Conservation (phyloP, 2,113 vertebrate genomes). For the Silurus asotus region DNA sequence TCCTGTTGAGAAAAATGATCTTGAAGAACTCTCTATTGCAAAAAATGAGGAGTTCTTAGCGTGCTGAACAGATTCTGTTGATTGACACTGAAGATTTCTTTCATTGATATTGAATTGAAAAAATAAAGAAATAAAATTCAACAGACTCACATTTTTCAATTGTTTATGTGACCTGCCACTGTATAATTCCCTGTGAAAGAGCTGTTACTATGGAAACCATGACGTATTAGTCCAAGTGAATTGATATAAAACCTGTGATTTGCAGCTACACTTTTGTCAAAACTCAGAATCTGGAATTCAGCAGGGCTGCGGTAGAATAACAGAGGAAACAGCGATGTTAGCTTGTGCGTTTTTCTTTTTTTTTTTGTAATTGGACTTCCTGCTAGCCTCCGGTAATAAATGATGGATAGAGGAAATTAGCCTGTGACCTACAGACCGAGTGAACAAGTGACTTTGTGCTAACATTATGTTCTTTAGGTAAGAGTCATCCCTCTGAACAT, state of each 20-base stretch:
- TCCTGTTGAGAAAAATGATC: too few species aligned
- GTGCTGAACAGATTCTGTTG: too few species aligned
- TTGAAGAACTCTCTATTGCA: too few species aligned
- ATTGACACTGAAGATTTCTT: background rate
- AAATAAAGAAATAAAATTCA: background rate
- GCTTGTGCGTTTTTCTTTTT: background rate
- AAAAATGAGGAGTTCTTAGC: too few species aligned
- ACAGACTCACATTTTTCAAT: background rate
- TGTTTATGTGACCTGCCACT: background rate
- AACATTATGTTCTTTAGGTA: conserved; percentile 22
- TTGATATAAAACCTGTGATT: background rate
- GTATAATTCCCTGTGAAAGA: background rate
- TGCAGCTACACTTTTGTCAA: background rate
- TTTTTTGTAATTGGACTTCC: conserved; percentile 11
- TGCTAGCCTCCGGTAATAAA: conserved; percentile 7
- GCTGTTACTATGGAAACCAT: background rate
- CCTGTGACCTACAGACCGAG: background rate
- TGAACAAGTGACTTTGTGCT: conserved; percentile 8
- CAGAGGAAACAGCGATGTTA: background rate
- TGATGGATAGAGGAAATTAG: conserved; percentile 28
- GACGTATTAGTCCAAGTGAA: too few species aligned
- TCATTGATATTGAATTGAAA: background rate
- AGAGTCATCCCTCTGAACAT: conserved; percentile 19
- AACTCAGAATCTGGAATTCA: background rate
- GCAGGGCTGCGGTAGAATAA: background rate